A percentile compares a stretch with the other conserved stretches of the same genome.
phyloP scores from a whole-genome alignment of 2,797 vertebrate species.

The Enteromius paludinosus region DNA sequence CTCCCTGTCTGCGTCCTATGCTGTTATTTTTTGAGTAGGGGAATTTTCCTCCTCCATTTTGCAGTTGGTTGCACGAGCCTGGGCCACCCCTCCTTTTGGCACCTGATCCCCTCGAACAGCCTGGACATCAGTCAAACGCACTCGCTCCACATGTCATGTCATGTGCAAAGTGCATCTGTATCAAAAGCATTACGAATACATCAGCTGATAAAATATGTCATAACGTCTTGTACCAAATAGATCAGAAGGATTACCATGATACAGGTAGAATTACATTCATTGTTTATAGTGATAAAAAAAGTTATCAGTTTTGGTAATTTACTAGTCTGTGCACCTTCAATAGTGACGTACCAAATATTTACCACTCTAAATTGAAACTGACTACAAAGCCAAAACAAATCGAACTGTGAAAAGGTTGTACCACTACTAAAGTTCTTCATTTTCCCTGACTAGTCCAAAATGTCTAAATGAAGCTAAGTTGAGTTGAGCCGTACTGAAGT shows the following conservation, averaged over 20 bases:
- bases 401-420: not conserved
- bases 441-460: conserved; percentile 22
- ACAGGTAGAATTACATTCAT: not conserved
- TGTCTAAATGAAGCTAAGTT: conserved; percentile 3
- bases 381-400: not conserved
- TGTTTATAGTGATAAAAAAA: not conserved
- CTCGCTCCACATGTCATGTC: conserved; percentile 20
- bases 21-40: conserved; percentile 57
- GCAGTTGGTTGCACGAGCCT: conserved; percentile 2
- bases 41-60: conserved; percentile 60
- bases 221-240: not conserved
- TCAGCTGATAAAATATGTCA: not conserved
- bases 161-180: conserved; percentile 31
- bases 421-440: not conserved
- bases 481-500: not conserved
- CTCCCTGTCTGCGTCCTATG: conserved; percentile 65
- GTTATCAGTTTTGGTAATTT: not conserved
- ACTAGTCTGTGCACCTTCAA: not conserved
- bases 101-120: conserved; percentile 22
- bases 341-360: not conserved
- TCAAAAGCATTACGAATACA: conserved; percentile 5
- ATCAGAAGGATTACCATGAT: not conserved
- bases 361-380: not conserved
- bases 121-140: not conserved
- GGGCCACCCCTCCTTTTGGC: conserved; percentile 23